Base-by-base conservation (phyloP, 2,888 invertebrate genomes). In the Ischnus inquisitorius region DNA sequence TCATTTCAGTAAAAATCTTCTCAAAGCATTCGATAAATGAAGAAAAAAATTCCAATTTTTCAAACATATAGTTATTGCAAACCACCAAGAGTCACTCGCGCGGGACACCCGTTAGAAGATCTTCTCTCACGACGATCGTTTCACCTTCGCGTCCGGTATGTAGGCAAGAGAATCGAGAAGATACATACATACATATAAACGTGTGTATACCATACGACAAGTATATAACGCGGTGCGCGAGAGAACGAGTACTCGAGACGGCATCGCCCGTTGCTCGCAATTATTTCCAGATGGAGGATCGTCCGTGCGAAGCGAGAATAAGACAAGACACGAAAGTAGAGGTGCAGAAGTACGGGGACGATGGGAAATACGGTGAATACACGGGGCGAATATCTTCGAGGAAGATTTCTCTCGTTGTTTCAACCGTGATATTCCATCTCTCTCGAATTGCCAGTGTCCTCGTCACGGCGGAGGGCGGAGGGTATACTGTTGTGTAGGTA, bases 41-140 rank as follows among this genome's bases (percentile, higher is more conserved):
- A 22, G 8, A 65, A 41, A 65, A 25, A 14, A 68, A 48, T 48
- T 48, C 39, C 39, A 16, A n/a, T 8, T 16, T 65, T 25, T 34
- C 10, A 25, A 5, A 28, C 48, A 19, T 25, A 41, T 25, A 41
- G 41, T 4, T 43, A 41, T 43, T 14, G 19, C n/a, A 14, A n/a
- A 12, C 12, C 10, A 12, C 12, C 4, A 28, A 14, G n/a, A 77
- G 25, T 28, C 48, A 34, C 64, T 39, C 14, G 25, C 34, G 48
- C 19, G 6, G 54, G 22, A 67, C 67, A 68, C 67, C 76, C 67
- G 76, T 76, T 76, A 76, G 41, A 65, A 25, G 28, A 57, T 25
- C 34, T 28, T 60, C 76, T 77, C 76, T 77, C 76, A 77, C 76
- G 76, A 77, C 65, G 76, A 77, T 77, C 76, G 65, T 54, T 76